Evolutionary conservation across 2,888 invertebrate species (phyloP).

Genomic region (Neoscelio sp.): DNA sequence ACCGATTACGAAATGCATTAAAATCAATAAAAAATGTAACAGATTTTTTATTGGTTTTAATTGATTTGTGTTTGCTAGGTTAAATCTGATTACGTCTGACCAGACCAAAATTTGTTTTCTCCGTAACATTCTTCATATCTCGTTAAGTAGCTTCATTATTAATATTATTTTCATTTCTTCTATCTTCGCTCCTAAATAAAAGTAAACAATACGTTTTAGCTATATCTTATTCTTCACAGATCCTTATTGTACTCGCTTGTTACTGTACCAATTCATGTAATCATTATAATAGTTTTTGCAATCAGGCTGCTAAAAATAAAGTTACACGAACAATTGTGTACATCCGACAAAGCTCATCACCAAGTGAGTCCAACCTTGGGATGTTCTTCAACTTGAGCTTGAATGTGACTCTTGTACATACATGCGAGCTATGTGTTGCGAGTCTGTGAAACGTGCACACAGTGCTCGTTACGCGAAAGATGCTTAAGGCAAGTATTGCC

Average conservation of each 20-base stretch:
- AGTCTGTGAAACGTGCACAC: constrained; percentile 44
- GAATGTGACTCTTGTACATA: constrained; percentile 29
- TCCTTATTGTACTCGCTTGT: constrained; percentile 12
- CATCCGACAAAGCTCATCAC: constrained; percentile 39
- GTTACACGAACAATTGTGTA: constrained; percentile 30
- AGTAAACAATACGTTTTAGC: constrained; percentile 24
- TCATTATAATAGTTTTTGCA: constrained; percentile 38
- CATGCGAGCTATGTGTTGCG: constrained; percentile 9
- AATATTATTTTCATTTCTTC: not conserved
- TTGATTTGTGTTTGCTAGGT: too few relatives aligned
- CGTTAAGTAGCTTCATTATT: constrained; percentile 21
- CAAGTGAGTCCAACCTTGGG: constrained; percentile 35
- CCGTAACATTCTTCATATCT: too few relatives aligned
- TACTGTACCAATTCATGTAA: constrained; percentile 38
- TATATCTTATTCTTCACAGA: constrained; percentile 6
- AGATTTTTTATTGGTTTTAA: too few relatives aligned
- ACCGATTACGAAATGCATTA: too few relatives aligned
- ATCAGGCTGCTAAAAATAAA: constrained; percentile 37
- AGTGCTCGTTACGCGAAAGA: constrained; percentile 59
- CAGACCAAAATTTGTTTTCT: too few relatives aligned
- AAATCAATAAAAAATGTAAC: too few relatives aligned
- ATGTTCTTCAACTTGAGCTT: constrained; percentile 31
- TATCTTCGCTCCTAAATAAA: constrained; percentile 21
- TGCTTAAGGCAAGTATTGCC: constrained; percentile 62
- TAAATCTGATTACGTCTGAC: too few relatives aligned